A percentile compares a stretch with the other conserved stretches of the same genome.
These are phyloP conservation scores for Zapus hudsonius DNA, from an alignment of 2,113 vertebrate species.

Conservation along the genomic window DNA sequence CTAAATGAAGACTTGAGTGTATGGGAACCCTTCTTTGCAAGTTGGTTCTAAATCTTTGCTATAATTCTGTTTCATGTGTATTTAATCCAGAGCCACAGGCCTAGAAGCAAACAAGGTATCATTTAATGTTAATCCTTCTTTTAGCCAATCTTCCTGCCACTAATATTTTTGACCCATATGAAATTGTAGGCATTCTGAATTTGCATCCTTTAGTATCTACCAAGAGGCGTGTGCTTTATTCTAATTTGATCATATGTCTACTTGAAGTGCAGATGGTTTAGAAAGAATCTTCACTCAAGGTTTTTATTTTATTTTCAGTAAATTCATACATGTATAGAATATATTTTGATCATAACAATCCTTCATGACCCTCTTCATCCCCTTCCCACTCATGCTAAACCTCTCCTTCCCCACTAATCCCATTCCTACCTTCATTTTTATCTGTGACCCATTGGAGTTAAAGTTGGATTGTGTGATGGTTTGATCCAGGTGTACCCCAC, in stretches of 20 bases:
- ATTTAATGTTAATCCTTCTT: not conserved
- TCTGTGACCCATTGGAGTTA: too few relatives aligned
- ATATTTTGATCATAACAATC: too few relatives aligned
- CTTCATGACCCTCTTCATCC: too few relatives aligned
- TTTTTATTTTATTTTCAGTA: not conserved
- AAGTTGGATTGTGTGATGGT: too few relatives aligned
- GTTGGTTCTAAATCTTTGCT: constrained; percentile 22
- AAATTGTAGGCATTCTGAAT: not conserved
- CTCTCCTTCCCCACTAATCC: too few relatives aligned
- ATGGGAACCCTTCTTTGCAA: not conserved
- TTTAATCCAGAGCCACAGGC: not conserved
- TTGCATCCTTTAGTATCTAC: not conserved
- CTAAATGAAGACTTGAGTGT: constrained; percentile 37
- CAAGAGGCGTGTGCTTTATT: not conserved
- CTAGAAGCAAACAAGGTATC: constrained; percentile 1
- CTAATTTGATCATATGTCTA: not conserved
- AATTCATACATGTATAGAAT: too few relatives aligned
- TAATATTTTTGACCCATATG: not conserved
- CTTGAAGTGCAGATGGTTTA: not conserved
- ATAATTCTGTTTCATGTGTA: not conserved
- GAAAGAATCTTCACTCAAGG: not conserved
- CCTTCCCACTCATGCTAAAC: too few relatives aligned
- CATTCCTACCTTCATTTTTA: too few relatives aligned
- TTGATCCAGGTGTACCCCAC: too few relatives aligned
- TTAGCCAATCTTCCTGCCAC: not conserved